These are phyloP conservation scores for Kryptolebias ocellatus DNA, from an alignment of 2,797 vertebrate species.

Conservation along the genomic window DNA sequence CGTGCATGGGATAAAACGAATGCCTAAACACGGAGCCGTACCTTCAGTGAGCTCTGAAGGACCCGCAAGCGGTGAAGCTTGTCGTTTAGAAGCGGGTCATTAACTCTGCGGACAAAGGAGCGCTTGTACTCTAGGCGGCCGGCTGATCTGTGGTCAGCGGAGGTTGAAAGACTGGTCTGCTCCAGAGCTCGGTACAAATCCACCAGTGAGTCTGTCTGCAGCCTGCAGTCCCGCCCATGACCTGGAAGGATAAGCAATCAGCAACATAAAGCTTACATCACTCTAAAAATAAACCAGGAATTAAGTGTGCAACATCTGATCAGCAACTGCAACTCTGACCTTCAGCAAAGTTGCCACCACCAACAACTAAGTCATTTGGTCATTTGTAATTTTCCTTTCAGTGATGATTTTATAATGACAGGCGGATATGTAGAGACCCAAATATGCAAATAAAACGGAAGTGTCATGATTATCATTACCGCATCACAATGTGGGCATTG, in stretches of 20 bases:
- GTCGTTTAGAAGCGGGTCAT: slow-evolving; percentile 94
- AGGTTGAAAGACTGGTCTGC: slow-evolving; percentile 90
- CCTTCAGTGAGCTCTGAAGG: slow-evolving; percentile 97
- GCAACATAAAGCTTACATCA: neutral
- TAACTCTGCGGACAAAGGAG: slow-evolving; percentile 93
- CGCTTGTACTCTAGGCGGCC: slow-evolving; percentile 94
- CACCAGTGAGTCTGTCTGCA: slow-evolving; percentile 91
- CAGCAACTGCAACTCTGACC: too few relatives aligned
- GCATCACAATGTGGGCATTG: too few relatives aligned
- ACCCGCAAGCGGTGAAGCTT: slow-evolving; percentile 95
- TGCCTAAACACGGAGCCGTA: slow-evolving; percentile 60
- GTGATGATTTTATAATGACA: neutral
- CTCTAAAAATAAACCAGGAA: neutral
- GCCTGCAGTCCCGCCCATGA: slow-evolving; percentile 80
- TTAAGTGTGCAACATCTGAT: too few relatives aligned
- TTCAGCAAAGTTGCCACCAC: too few relatives aligned
- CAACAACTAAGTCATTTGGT: too few relatives aligned
- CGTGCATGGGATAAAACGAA: neutral
- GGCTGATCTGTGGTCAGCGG: slow-evolving; percentile 89
- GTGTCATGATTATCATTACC: too few relatives aligned
- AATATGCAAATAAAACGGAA: neutral
- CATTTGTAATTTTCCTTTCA: too few relatives aligned
- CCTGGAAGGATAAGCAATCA: slow-evolving; percentile 52
- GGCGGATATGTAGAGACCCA: neutral
- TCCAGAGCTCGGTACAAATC: slow-evolving; percentile 96